phyloP scores from a whole-genome alignment of 2,113 vertebrate species.

The Alectura lathami region DNA sequence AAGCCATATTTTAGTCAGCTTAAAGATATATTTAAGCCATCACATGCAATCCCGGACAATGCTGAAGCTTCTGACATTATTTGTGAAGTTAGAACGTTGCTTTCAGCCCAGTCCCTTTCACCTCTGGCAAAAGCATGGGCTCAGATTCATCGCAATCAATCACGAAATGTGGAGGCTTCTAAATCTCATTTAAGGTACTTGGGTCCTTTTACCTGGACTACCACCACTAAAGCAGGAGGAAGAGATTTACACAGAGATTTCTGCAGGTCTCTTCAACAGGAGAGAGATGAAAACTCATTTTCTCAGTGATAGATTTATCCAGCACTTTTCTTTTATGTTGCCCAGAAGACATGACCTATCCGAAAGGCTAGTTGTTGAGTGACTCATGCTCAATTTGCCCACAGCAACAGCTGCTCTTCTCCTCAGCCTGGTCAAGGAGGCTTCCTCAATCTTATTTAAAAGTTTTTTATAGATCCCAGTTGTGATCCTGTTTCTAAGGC shows the following conservation, averaged over 20 bases:
- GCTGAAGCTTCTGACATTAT: background rate
- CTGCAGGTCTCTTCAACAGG: background rate
- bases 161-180: background rate
- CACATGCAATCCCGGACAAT: background rate
- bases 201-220: background rate
- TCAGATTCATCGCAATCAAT: background rate
- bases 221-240: background rate
- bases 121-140: background rate
- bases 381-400: background rate
- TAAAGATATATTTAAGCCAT: background rate
- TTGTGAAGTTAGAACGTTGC: background rate
- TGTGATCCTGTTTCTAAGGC: background rate
- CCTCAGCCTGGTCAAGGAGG: background rate
- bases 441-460: background rate
- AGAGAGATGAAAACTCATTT: background rate
- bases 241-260: background rate
- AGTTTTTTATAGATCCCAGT: background rate
- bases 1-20: background rate
- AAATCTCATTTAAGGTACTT: background rate
- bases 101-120: background rate
- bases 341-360: background rate
- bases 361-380: background rate
- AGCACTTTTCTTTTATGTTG: background rate
- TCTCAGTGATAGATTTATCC: constrained; percentile 9
- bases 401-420: background rate